Evolutionary conservation across 2,797 vertebrate genomes (phyloP).

Genomic region (Busarellus nigricollis): DNA sequence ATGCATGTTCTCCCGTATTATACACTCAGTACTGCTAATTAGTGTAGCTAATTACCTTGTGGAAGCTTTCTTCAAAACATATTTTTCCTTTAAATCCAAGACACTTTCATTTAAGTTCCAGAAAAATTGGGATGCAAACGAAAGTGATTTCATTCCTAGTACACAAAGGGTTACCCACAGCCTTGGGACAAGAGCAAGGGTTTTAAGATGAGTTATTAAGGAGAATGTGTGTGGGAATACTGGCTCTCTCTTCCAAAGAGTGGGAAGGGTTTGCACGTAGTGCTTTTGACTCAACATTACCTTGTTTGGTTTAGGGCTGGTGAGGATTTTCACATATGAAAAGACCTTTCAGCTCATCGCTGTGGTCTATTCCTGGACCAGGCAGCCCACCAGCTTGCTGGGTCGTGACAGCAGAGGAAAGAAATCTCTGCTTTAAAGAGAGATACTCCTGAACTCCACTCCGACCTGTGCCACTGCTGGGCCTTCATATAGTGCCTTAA

Average conservation of each 20-base stretch:
- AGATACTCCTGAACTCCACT: background rate
- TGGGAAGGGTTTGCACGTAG: background rate
- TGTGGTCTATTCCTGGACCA: background rate
- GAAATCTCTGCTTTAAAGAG: background rate
- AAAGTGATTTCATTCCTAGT: background rate
- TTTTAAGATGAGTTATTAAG: background rate
- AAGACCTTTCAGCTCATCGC: fast-evolving
- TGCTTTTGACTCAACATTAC: background rate
- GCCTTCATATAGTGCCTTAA: background rate
- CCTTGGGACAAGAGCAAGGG: background rate
- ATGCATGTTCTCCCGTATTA: background rate
- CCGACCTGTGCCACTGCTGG: background rate
- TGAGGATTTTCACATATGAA: background rate
- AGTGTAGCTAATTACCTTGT: background rate
- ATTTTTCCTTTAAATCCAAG: background rate
- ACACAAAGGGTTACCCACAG: background rate
- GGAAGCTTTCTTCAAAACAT: background rate
- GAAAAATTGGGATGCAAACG: fast-evolving
- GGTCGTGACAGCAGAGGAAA: background rate
- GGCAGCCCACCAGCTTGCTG: background rate
- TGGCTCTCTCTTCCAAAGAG: background rate
- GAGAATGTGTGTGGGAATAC: background rate
- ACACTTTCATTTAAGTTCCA: background rate
- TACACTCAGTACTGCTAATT: background rate
- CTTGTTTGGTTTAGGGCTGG: background rate